A percentile compares a stretch with the other conserved stretches of the same genome.
Conservation (phyloP, 2,113 vertebrate species). For the Balaenoptera acutorostrata region DNA sequence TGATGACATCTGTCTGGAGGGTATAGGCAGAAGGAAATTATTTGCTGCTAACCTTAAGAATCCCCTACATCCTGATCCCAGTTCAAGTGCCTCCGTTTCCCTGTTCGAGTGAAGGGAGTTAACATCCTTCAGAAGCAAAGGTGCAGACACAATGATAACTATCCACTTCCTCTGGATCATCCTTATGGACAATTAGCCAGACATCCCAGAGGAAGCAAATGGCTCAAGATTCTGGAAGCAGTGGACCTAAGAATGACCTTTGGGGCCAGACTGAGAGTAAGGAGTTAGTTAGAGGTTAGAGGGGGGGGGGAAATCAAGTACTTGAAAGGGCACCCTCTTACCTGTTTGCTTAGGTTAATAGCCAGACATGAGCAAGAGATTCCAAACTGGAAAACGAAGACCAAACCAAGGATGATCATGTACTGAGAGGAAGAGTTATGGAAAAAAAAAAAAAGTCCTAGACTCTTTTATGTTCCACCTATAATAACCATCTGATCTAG, state of each 20-base stretch:
- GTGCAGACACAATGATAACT: background rate
- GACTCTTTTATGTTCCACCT: background rate
- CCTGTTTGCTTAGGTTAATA: conserved; percentile 88
- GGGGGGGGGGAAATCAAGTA: background rate
- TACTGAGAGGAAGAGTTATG: conserved; percentile 84
- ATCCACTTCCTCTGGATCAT: background rate
- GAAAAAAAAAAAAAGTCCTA: conserved; percentile 47
- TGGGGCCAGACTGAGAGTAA: background rate
- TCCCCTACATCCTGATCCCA: background rate
- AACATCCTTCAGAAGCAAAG: background rate
- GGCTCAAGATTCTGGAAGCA: background rate
- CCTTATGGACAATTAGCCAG: background rate
- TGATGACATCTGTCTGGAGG: conserved; percentile 85
- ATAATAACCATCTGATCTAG: background rate
- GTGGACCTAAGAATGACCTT: background rate
- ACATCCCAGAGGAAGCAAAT: background rate
- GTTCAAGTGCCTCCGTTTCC: background rate
- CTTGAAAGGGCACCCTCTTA: conserved; percentile 58
- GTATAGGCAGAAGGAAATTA: background rate
- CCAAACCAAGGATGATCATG: conserved; percentile 93
- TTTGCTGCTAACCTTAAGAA: background rate
- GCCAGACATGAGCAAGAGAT: conserved; percentile 93
- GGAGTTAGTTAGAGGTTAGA: background rate
- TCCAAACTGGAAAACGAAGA: conserved; percentile 93
- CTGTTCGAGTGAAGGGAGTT: background rate